phyloP scores from a whole-genome alignment of 2,797 vertebrate genomes.

The Sebastolobus alascanus region DNA sequence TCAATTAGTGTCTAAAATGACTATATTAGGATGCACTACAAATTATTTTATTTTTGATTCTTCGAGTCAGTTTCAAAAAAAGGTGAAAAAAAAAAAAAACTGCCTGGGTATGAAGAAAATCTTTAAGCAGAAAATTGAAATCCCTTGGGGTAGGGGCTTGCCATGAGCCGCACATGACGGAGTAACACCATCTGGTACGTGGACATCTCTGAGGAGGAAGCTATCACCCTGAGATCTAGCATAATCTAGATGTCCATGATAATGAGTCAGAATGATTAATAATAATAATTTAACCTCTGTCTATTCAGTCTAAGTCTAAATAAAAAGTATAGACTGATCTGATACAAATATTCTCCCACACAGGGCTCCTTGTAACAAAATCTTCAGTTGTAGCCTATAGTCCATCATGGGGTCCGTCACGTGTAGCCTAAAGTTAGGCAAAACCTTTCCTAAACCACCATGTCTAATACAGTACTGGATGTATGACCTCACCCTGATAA shows the following conservation, averaged over 20 bases:
- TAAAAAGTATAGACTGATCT: neutral
- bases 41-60: neutral
- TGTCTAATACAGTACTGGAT: constrained; percentile 20
- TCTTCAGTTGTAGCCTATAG: neutral
- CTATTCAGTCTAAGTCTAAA: neutral
- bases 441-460: neutral
- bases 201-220: constrained; percentile 41
- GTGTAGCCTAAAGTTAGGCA: neutral
- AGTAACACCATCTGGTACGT: constrained; percentile 64
- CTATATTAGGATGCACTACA: neutral
- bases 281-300: neutral
- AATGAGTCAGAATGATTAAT: constrained; percentile 17
- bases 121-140: constrained; percentile 33
- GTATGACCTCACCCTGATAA: constrained; percentile 21
- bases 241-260: constrained; percentile 13
- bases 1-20: neutral
- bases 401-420: neutral
- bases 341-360: neutral
- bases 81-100: neutral
- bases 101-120: constrained; percentile 2
- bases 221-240: constrained; percentile 26
- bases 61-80: neutral
- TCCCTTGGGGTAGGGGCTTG: constrained; percentile 21
- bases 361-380: neutral
- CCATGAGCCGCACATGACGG: constrained; percentile 41